phyloP scores from a whole-genome alignment of 2,797 vertebrate species.

The Urosaurus nigricauda region DNA sequence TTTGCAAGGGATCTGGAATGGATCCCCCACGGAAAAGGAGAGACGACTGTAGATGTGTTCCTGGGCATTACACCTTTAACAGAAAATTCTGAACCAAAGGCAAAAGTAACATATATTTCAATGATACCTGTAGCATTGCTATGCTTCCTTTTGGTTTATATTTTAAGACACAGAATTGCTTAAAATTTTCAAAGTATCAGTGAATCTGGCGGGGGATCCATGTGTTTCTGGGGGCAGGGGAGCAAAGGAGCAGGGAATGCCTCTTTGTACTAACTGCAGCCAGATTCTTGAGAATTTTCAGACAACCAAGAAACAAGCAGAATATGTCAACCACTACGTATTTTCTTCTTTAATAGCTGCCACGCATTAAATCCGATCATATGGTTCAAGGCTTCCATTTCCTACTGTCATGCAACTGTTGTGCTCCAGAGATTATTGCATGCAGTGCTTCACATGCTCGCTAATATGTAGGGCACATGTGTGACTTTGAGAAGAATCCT shows the following conservation, averaged over 20 bases:
- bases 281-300: conserved; percentile 41
- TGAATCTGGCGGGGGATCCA: neutral
- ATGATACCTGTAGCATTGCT: neutral
- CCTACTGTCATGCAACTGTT: conserved; percentile 72
- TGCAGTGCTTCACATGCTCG: conserved; percentile 9
- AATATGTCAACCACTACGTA: conserved; percentile 27
- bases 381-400: conserved; percentile 82
- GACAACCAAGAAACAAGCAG: conserved; percentile 61
- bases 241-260: neutral
- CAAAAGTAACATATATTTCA: no score
- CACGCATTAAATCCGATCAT: conserved; percentile 80
- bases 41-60: no score
- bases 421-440: conserved; percentile 68
- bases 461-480: conserved; percentile 52
- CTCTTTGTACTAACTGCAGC: conserved; percentile 22
- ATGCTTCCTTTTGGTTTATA: neutral
- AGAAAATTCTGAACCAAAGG: no score
- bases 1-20: no score
- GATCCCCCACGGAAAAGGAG: no score
- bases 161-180: neutral
- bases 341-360: conserved; percentile 60
- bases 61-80: no score
- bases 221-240: neutral
- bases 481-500: conserved; percentile 45
- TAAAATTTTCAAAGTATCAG: rapidly evolving